Conservation (phyloP, 1,140 invertebrate species). For the Xylocopa sonorina region DNA sequence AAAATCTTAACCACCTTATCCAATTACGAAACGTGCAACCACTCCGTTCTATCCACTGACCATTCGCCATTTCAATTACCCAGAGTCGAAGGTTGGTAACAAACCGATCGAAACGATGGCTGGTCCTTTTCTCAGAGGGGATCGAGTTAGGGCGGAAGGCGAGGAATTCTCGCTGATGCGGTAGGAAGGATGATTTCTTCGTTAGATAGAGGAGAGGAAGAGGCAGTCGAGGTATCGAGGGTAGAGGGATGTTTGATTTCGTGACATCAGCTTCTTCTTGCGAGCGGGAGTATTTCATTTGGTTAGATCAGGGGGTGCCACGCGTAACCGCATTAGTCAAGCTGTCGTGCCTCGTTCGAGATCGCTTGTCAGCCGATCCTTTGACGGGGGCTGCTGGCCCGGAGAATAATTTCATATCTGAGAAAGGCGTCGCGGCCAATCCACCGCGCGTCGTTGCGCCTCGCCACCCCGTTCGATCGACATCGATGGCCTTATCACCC, state of each 20-base stretch:
- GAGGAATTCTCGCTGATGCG: constrained; percentile 40
- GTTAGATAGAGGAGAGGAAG: constrained; percentile 16
- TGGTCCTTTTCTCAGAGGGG: not conserved
- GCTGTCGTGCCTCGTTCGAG: constrained; percentile 59
- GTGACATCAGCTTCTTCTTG: constrained; percentile 48
- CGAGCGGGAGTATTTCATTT: constrained; percentile 47
- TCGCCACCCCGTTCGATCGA: constrained; percentile 30
- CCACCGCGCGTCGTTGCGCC: constrained; percentile 45
- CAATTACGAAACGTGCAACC: no score
- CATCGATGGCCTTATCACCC: constrained; percentile 1
- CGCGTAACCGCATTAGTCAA: constrained; percentile 61
- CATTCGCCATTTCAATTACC: not conserved
- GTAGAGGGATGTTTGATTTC: constrained; percentile 29
- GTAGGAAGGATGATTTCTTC: constrained; percentile 46
- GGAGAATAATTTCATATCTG: constrained; percentile 61
- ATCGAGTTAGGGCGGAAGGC: not conserved
- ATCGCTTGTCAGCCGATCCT: constrained; percentile 50
- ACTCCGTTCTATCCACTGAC: not conserved
- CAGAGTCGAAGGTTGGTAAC: not conserved
- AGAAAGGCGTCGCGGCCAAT: constrained; percentile 47
- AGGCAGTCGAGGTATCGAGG: not conserved
- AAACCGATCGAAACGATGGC: no score
- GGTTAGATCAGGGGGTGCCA: constrained; percentile 40
- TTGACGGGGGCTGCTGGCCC: constrained; percentile 48
- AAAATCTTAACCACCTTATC: no score